phyloP scores from a whole-genome alignment of 2,888 invertebrate species.

The Heliconius sara region DNA sequence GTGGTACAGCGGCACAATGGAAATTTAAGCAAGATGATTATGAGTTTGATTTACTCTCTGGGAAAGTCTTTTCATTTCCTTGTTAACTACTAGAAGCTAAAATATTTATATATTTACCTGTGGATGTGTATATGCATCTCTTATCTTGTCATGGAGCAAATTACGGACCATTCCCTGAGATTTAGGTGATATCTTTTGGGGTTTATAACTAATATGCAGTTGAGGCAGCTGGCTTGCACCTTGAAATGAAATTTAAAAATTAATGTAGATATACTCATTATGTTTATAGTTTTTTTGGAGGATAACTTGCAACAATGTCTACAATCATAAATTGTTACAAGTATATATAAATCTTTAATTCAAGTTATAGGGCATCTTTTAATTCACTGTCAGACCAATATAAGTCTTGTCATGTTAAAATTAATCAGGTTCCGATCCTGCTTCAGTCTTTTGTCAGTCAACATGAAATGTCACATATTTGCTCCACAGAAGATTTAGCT shows the following conservation, averaged over 20 bases:
- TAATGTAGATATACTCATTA: neutral
- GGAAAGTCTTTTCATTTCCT: too few relatives aligned
- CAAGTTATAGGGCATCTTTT: too few relatives aligned
- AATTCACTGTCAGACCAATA: too few relatives aligned
- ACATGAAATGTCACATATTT: too few relatives aligned
- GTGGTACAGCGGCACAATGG: too few relatives aligned
- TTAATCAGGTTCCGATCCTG: too few relatives aligned
- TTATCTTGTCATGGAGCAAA: slow-evolving; percentile 97
- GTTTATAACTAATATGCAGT: slow-evolving; percentile 99
- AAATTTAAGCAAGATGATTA: too few relatives aligned
- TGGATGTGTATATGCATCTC: slow-evolving; percentile 98
- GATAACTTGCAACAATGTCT: neutral
- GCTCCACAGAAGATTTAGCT: too few relatives aligned
- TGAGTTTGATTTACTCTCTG: too few relatives aligned
- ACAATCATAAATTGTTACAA: neutral
- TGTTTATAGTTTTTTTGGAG: neutral
- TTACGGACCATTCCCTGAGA: slow-evolving; percentile 96
- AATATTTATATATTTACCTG: slow-evolving; percentile 80
- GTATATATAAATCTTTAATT: neutral
- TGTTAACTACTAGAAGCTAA: neutral
- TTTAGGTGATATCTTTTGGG: slow-evolving; percentile 99
- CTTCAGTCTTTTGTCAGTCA: too few relatives aligned
- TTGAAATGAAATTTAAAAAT: slow-evolving; percentile 49
- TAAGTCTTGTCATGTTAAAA: too few relatives aligned
- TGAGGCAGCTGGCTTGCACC: slow-evolving; percentile 90